Base-by-base conservation (phyloP, 2,888 invertebrate species). In the Pteria penguin region DNA sequence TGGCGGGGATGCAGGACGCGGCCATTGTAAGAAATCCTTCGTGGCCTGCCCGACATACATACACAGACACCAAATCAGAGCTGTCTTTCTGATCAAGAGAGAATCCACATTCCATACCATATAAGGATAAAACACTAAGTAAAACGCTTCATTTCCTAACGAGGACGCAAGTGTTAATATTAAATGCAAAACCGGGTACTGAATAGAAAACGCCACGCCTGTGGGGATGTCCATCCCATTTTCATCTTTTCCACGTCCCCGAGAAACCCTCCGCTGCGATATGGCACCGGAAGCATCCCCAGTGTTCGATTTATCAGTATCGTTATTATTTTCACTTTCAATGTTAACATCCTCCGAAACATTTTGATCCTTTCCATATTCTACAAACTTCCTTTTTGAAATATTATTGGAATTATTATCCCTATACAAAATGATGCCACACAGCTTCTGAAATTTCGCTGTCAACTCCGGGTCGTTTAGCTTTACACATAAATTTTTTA, bases 41-140 rank as follows among this genome's bases (percentile, higher is more conserved):
- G 79, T 78, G 0, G 86, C 87, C 69, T 87, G 87, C 18, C 88
- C 89, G 14, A 83, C 67, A 68, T 86, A 89, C 89, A 89, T 89
- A 5, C 83, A 82, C 3, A 86, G 63, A 60, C 82, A 77, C 88
- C 88, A 89, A n/a, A 88, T 76, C 29, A 84, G 62, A 24, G 82
- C 78, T 4, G 85, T 82, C 29, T 83, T 82, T 29, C 88, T 75
- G 22, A 79, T 73, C 24, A 88, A 27, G 1, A 81, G 70, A 24
- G 79, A 76, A 69, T 89, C 89, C 45, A 87, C 61, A 61, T 88
- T 86, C 89, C 89, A 89, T 5, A 83, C 36, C 5, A 81, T 67
- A 60, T 85, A 89, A 5, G 88, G 87, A 22, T 85, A 84, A 70
- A 84, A 86, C 22, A 82, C 75, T 33, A 86, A 65, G 74, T 85